Evolutionary conservation across 2,888 invertebrate species (phyloP), one percentile per base, ranked within the genome.

Genomic region (Ephialtes manifestator): DNA sequence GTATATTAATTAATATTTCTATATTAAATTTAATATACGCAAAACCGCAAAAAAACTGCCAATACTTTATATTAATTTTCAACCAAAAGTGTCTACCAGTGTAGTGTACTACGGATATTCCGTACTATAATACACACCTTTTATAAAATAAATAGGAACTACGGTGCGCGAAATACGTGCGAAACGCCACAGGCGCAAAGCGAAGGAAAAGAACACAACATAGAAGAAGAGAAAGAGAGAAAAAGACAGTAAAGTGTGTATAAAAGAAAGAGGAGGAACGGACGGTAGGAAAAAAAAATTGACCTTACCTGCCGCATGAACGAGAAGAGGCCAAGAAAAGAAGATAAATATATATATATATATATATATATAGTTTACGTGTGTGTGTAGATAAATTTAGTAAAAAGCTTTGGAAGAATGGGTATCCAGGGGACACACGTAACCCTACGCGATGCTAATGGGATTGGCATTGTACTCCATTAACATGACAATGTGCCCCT

Each of bases 401-500:
- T 3, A 76, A 28, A 48, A 84, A 80, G 77, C 82, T 82, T 78
- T 76, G 80, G 81, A 86, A 83, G 79, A 80, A 86, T 79, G 70
- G 80, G 53, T 60, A 79, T 76, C 77, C 71, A 65, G 75, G 51
- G 55, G 65, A 79, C 82, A 86, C 84, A 84, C 83, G 88, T 88
- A 88, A 89, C 88, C 88, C 87, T 87, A 90, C 87, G 84, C 88
- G 84, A 87, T 88, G 88, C 88, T 93, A 92, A 93, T 92, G 90
- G 92, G 91, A 93, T 92, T 91, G 92, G 89, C 90, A 91, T 91
- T 90, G 92, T 91, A 80, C 81, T 85, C 80, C 86, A 92, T 93
- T 93, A 92, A 89, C 93, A 93, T 92, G 90, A 93, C 93, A 93
- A 93, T 91, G 87, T 88, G 81, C 82, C 86, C 89, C 90, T 91